Conservation (phyloP, 37 sponge, comb jelly and placozoan genomes). For the Theonella swinhoei region DNA sequence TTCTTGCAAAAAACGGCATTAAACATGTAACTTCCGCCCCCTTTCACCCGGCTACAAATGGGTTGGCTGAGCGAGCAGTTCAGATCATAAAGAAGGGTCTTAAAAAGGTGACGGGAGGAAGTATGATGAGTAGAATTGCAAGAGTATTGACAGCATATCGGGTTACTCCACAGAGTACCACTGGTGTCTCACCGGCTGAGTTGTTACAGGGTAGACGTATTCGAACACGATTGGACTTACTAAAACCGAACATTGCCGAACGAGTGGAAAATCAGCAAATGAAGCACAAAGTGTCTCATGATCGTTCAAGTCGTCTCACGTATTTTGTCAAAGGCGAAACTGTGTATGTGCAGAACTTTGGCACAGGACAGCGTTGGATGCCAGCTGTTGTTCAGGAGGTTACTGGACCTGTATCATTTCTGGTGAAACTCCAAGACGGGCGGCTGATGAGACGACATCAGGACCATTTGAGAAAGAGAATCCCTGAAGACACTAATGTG, state of each 20-base stretch:
- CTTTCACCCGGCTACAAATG: not conserved
- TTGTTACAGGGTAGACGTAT: conserved; percentile 3
- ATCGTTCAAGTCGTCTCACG: not conserved
- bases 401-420: conserved; percentile 20
- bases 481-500: not conserved
- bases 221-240: conserved; percentile 17
- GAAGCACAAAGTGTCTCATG: not conserved
- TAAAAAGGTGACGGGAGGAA: not conserved
- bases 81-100: conserved; percentile 19
- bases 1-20: not conserved
- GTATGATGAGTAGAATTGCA: not conserved
- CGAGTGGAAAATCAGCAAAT: not conserved
- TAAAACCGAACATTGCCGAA: conserved; percentile 7
- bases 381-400: not conserved
- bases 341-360: conserved; percentile 15
- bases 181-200: conserved; percentile 14
- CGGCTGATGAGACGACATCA: not conserved
- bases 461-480: not conserved
- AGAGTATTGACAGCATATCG: not conserved
- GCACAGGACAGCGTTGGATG: conserved; percentile 15
- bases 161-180: no score
- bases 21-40: not conserved
- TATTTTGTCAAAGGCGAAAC: not conserved
- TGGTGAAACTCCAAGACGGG: not conserved
- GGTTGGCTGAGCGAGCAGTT: no score